Percentiles rank a stretch among this genome's conserved stretches.
Evolutionary conservation across 1,140 invertebrate species (phyloP).

Genomic region (Cheumatopsyche charites): DNA sequence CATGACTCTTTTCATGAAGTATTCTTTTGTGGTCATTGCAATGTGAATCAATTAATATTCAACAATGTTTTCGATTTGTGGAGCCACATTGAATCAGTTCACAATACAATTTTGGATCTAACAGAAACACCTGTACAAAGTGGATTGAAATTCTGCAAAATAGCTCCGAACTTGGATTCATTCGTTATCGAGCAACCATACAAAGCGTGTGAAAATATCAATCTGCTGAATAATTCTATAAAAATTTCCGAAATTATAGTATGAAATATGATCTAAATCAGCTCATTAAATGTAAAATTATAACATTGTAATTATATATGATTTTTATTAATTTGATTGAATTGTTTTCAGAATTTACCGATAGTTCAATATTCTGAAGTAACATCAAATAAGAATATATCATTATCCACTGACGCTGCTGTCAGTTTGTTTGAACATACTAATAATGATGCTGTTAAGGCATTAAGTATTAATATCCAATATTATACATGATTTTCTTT

Average conservation of each 20-base stretch:
- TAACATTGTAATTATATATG: too few relatives aligned
- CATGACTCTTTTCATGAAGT: not conserved
- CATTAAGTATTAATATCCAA: too few relatives aligned
- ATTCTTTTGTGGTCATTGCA: not conserved
- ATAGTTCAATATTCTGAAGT: too few relatives aligned
- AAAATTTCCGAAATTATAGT: not conserved
- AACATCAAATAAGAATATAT: too few relatives aligned
- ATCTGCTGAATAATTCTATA: not conserved
- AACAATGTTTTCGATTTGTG: not conserved
- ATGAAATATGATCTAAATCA: too few relatives aligned
- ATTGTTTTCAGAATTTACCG: too few relatives aligned
- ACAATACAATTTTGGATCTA: not conserved
- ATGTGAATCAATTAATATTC: not conserved
- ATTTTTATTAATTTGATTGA: too few relatives aligned
- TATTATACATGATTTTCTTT: too few relatives aligned
- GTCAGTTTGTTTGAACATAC: too few relatives aligned
- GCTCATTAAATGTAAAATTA: too few relatives aligned
- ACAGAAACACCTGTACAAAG: not conserved
- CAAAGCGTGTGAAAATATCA: not conserved
- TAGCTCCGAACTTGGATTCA: not conserved
- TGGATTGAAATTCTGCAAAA: not conserved
- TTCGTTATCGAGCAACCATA: not conserved
- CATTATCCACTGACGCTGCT: too few relatives aligned
- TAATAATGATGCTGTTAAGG: too few relatives aligned
- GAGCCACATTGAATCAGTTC: not conserved